Conservation (phyloP, 2,888 invertebrate genomes). For the Scaeva pyrastri region DNA sequence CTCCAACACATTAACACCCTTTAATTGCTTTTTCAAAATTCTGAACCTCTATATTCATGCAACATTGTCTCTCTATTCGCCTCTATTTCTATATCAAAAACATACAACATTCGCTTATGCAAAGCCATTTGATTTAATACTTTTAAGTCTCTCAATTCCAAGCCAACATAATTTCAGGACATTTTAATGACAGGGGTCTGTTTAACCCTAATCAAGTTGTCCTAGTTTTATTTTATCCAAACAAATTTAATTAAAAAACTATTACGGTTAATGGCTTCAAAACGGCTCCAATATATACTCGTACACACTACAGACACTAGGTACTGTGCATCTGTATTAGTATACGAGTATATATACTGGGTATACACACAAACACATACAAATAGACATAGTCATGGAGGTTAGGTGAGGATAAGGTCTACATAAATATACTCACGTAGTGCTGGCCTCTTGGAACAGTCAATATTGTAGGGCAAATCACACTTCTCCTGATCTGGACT, state of each 20-base stretch:
- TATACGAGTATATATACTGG: neutral
- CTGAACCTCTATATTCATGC: neutral
- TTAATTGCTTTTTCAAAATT: conserved; percentile 10
- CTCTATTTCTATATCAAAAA: too few relatives aligned
- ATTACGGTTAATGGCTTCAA: conserved; percentile 50
- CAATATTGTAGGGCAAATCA: conserved; percentile 93
- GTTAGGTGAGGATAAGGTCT: neutral
- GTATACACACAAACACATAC: neutral
- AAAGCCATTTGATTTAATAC: conserved; percentile 29
- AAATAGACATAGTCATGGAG: too few relatives aligned
- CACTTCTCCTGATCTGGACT: conserved; percentile 93
- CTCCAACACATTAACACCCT: conserved; percentile 20
- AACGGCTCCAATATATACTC: neutral
- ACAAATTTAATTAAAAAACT: conserved; percentile 49
- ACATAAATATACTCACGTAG: conserved; percentile 88
- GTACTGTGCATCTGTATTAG: neutral
- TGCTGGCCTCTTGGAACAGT: conserved; percentile 91
- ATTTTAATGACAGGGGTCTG: conserved; percentile 30
- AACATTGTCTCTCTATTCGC: neutral
- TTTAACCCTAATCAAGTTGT: conserved; percentile 36
- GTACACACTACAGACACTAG: neutral
- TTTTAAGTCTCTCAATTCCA: conserved; percentile 21
- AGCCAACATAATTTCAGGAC: conserved; percentile 20
- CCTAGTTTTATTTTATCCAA: conserved; percentile 19
- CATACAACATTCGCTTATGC: conserved; percentile 9